Evolutionary conservation across 2,113 vertebrate species (phyloP).

Genomic region (Campylomormyrus numenius): DNA sequence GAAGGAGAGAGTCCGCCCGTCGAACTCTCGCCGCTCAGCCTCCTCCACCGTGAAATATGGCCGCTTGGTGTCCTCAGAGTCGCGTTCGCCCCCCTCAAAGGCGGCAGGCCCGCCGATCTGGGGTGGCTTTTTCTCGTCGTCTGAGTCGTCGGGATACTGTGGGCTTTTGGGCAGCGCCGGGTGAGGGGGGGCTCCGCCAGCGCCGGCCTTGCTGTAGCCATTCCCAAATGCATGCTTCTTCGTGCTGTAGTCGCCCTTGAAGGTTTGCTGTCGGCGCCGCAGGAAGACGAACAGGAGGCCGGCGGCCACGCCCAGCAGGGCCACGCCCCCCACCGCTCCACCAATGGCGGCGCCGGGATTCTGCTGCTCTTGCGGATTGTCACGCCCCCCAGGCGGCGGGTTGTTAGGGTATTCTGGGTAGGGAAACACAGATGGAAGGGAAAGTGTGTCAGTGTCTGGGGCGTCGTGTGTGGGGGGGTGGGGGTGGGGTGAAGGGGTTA

Average conservation of each 20-base stretch:
- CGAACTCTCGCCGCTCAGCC: conserved; percentile 76
- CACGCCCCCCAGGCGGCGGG: conserved; percentile 53
- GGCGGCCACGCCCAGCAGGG: conserved; percentile 71
- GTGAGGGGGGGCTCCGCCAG: conserved; percentile 73
- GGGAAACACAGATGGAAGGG: conserved; percentile 97
- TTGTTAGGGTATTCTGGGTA: conserved; percentile 93
- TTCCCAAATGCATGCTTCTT: conserved; percentile 97
- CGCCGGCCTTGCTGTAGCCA: conserved; percentile 86
- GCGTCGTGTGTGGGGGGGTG: conserved; percentile 49
- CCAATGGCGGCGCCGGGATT: conserved; percentile 74
- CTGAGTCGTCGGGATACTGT: conserved; percentile 89
- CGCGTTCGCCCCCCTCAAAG: conserved; percentile 65
- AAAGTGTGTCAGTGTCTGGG: conserved; percentile 84
- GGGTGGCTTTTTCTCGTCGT: conserved; percentile 90
- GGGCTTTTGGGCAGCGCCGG: conserved; percentile 85
- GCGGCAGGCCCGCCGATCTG: conserved; percentile 64
- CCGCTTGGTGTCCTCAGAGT: conserved; percentile 86
- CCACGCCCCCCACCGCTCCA: conserved; percentile 77
- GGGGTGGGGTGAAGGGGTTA: conserved; percentile 48
- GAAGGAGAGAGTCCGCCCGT: conserved; percentile 90
- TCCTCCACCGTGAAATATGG: conserved; percentile 97
- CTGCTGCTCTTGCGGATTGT: conserved; percentile 55
- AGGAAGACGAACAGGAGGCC: conserved; percentile 80
- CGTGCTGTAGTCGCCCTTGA: conserved; percentile 99
- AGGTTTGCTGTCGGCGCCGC: conserved; percentile 89